Conservation (phyloP, 2,113 vertebrate genomes). For the Taxidea taxus region DNA sequence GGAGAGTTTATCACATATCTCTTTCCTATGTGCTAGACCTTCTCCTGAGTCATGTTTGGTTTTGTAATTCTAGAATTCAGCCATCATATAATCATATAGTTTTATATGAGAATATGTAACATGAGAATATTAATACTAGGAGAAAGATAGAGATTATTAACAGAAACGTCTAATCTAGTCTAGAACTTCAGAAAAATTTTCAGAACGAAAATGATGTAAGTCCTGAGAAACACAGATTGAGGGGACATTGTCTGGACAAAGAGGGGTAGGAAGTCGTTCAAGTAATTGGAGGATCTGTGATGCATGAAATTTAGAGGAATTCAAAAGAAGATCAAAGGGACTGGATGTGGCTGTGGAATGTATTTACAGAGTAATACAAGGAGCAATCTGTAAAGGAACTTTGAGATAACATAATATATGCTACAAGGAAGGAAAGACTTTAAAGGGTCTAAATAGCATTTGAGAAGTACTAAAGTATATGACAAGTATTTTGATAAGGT, state of each 20-base stretch:
- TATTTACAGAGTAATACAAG: not conserved
- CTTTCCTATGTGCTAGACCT: not conserved
- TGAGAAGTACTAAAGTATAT: not conserved
- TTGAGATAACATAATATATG: not conserved
- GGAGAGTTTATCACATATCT: not conserved
- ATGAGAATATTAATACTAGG: too few relatives aligned
- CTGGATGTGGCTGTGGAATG: not conserved
- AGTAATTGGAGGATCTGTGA: not conserved
- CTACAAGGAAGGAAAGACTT: not conserved
- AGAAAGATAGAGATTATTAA: too few relatives aligned
- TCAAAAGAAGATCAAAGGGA: not conserved
- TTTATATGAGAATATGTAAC: too few relatives aligned
- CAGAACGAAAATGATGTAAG: not conserved
- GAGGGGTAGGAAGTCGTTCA: not conserved
- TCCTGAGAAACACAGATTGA: not conserved
- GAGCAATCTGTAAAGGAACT: not conserved
- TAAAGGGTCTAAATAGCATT: not conserved
- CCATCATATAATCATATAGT: too few relatives aligned
- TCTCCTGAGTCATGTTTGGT: not conserved
- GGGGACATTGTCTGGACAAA: not conserved
- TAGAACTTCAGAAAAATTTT: not conserved
- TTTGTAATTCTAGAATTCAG: not conserved
- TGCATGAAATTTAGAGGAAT: not conserved
- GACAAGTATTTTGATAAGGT: not conserved
- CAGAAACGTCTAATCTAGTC: not conserved